phyloP scores from a whole-genome alignment of 2,888 invertebrate species.

The Eumerus sabulonum region DNA sequence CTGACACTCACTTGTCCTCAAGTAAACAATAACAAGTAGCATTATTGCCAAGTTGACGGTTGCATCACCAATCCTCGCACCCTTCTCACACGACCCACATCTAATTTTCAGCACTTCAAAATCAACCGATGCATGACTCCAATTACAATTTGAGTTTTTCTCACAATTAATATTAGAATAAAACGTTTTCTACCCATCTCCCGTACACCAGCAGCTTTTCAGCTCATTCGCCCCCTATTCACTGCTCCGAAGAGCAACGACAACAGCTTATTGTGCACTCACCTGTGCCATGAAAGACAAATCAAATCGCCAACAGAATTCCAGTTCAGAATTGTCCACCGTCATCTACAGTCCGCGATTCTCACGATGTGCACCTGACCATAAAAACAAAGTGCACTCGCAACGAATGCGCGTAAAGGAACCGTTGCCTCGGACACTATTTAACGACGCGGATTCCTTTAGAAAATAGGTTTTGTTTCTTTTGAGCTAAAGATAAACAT shows the following conservation, averaged over 20 bases:
- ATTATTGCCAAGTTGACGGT: no score
- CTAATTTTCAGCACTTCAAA: slow-evolving; percentile 56
- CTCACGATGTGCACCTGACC: slow-evolving; percentile 64
- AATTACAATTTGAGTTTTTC: slow-evolving; percentile 49
- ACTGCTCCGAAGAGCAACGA: slow-evolving; percentile 34
- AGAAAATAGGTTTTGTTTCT: background rate
- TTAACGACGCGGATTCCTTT: slow-evolving; percentile 19
- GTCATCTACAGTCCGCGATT: slow-evolving; percentile 24
- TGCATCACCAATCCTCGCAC: no score
- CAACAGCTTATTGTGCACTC: slow-evolving; percentile 52
- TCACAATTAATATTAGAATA: slow-evolving; percentile 53
- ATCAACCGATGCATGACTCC: slow-evolving; percentile 45
- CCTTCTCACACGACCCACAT: slow-evolving; percentile 44
- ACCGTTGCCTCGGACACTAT: slow-evolving; percentile 35
- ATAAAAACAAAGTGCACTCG: slow-evolving; percentile 27
- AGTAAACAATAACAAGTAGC: no score
- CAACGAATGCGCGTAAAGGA: background rate
- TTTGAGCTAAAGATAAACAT: slow-evolving; percentile 40
- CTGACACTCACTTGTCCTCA: no score
- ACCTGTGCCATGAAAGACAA: slow-evolving; percentile 62
- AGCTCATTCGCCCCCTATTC: slow-evolving; percentile 36
- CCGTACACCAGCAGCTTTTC: slow-evolving; percentile 6
- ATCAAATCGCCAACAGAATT: slow-evolving; percentile 60
- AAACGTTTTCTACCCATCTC: slow-evolving; percentile 42
- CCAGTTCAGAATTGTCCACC: slow-evolving; percentile 33